These are phyloP conservation scores for Ornithoptera alexandrae DNA, from an alignment of 2,888 invertebrate genomes.

Conservation along the genomic window DNA sequence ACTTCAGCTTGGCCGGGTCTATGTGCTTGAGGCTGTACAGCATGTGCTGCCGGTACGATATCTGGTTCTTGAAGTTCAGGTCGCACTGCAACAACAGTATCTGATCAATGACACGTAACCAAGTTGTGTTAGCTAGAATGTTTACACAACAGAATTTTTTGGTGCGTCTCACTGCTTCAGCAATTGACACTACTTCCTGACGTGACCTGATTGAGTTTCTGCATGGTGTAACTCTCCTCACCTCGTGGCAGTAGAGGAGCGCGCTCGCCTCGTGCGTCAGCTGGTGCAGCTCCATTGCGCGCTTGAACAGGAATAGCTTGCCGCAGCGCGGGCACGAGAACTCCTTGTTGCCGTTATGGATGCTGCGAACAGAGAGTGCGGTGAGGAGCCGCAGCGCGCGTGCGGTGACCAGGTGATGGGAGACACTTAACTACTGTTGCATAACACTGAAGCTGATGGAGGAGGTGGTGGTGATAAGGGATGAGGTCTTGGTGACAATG, in stretches of 20 bases:
- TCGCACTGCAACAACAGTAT: slow-evolving; percentile 57
- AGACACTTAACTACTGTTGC: too few species aligned
- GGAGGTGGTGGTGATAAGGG: too few species aligned
- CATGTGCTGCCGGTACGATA: slow-evolving; percentile 68
- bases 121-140: too few species aligned
- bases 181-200: too few species aligned
- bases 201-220: too few species aligned
- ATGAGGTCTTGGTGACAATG: too few species aligned
- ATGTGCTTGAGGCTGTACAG: slow-evolving; percentile 70
- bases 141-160: too few species aligned
- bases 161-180: too few species aligned
- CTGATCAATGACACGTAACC: too few species aligned
- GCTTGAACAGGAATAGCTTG: slow-evolving; percentile 66
- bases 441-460: too few species aligned
- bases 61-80: slow-evolving; percentile 65
- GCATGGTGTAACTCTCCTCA: slow-evolving; percentile 28
- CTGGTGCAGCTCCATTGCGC: slow-evolving; percentile 62
- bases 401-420: too few species aligned
- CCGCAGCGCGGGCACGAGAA: slow-evolving; percentile 56
- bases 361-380: slow-evolving; percentile 43
- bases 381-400: too few species aligned
- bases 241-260: slow-evolving; percentile 63
- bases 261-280: slow-evolving; percentile 58
- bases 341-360: slow-evolving; percentile 66
- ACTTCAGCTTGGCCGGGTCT: slow-evolving; percentile 67